Evolutionary conservation across 2,113 vertebrate species (phyloP).

Genomic region (Collichthys lucidus): DNA sequence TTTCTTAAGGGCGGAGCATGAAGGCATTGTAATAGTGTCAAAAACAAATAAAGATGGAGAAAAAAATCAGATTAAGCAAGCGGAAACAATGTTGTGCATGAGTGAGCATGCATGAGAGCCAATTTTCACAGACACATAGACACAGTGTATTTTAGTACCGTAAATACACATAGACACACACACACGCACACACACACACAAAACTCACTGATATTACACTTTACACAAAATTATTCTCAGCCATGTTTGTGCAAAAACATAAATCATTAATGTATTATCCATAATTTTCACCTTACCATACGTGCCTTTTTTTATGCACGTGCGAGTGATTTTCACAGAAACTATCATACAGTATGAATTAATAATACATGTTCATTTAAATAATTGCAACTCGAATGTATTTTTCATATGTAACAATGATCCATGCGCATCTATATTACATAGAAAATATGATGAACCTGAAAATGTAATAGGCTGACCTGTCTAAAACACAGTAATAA

Average conservation of each 20-base stretch:
- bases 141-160: background rate
- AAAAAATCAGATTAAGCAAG: slow-evolving; percentile 25
- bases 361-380: background rate
- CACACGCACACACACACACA: background rate
- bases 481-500: slow-evolving; percentile 7
- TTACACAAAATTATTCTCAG: background rate
- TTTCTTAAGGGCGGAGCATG: slow-evolving; percentile 11
- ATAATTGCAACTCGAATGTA: background rate
- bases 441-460: background rate
- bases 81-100: slow-evolving; percentile 33
- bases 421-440: background rate
- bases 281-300: background rate
- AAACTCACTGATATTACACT: background rate
- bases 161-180: background rate
- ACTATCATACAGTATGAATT: background rate
- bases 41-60: slow-evolving; percentile 27
- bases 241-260: background rate
- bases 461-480: background rate
- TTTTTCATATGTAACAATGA: background rate
- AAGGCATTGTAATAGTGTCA: slow-evolving; percentile 10
- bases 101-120: slow-evolving; percentile 31
- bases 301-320: background rate
- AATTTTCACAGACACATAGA: slow-evolving; percentile 10
- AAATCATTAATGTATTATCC: background rate
- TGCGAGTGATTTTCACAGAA: background rate